phyloP scores from a whole-genome alignment of 2,113 vertebrate genomes.

The Propithecus coquereli region DNA sequence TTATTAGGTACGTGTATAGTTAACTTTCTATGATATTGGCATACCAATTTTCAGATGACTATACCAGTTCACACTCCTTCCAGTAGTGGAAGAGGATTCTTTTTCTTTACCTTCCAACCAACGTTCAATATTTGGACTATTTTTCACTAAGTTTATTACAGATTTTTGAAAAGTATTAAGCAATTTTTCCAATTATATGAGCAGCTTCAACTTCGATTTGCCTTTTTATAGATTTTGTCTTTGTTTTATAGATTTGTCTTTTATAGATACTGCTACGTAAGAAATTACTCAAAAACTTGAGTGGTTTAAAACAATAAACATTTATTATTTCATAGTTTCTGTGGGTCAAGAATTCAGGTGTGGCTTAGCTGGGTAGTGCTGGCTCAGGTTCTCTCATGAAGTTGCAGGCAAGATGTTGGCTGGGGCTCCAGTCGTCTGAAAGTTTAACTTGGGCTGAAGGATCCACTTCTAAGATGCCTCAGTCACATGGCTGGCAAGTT shows the following conservation, averaged over 20 bases:
- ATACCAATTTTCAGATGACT: background rate
- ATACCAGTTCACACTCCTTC: background rate
- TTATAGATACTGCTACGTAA: background rate
- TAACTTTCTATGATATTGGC: background rate
- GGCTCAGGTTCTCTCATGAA: background rate
- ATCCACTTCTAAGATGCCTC: background rate
- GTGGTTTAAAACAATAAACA: background rate
- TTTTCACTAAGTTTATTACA: background rate
- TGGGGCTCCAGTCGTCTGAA: background rate
- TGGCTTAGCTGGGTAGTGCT: background rate
- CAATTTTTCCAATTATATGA: background rate
- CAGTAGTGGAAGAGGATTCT: background rate
- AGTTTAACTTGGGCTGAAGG: background rate
- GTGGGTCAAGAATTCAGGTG: background rate
- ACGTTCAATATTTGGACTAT: background rate
- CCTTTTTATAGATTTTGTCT: background rate
- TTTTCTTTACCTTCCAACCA: background rate
- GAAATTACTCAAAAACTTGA: slow-evolving; percentile 10
- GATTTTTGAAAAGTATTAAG: background rate
- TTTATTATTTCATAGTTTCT: slow-evolving; percentile 17
- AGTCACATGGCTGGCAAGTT: background rate
- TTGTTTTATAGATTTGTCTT: no score
- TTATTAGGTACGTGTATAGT: background rate
- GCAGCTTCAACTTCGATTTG: background rate
- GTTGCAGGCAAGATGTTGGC: background rate